A percentile compares a stretch with the other conserved stretches of the same genome.
Evolutionary conservation across 2,113 vertebrate species (phyloP).

Genomic region (Dipodomys ordii): DNA sequence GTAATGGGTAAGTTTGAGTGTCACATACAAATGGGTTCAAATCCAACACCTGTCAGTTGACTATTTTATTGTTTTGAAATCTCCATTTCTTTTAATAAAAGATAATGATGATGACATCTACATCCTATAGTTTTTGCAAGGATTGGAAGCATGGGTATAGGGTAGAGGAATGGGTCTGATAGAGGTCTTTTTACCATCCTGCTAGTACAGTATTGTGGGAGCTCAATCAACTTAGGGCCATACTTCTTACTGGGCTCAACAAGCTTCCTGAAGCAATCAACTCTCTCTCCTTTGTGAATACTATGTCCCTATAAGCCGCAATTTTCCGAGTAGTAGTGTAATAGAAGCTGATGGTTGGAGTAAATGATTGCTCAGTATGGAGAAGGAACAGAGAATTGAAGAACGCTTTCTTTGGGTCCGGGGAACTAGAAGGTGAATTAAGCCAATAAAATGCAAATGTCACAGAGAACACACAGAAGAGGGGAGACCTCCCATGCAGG

Average conservation of each 20-base stretch:
- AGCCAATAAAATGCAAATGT: conserved; percentile 34
- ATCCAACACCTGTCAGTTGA: neutral
- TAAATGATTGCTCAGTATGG: neutral
- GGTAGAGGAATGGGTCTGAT: rapidly evolving
- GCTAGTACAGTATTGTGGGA: neutral
- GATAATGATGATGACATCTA: neutral
- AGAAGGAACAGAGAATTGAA: conserved; percentile 8
- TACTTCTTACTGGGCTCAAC: neutral
- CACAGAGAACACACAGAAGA: neutral
- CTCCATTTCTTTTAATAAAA: neutral
- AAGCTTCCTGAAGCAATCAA: neutral
- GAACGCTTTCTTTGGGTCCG: conserved; percentile 14
- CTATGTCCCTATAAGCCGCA: neutral
- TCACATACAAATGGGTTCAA: neutral
- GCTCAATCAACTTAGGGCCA: too few species aligned
- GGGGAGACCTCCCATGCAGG: neutral
- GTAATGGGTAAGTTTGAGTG: neutral
- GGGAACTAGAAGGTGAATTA: neutral
- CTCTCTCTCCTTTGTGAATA: neutral
- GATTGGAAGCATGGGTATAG: neutral
- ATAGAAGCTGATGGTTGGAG: neutral
- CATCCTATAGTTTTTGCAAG: neutral
- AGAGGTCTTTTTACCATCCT: neutral
- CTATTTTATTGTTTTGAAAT: neutral
- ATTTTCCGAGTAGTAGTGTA: neutral